Evolutionary conservation across 1,140 invertebrate species (phyloP), one percentile per base, ranked within the genome.

Genomic region (Saccostrea cuccullata): DNA sequence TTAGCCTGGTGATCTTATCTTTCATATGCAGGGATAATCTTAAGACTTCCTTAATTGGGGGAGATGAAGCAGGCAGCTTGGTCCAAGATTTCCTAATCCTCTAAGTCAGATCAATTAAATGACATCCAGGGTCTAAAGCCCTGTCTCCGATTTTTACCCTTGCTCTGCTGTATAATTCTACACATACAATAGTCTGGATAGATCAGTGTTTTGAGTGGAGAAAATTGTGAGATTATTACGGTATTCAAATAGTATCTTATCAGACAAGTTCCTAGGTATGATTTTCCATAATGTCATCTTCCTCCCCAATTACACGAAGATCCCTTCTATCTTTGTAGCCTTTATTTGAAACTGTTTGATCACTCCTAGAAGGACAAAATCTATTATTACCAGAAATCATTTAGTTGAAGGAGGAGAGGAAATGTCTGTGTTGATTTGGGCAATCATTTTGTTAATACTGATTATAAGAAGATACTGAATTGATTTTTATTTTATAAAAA

Each of bases 21-120:
- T 88, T 58, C 77, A 77, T 67, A 77, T 84, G 64, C 60, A 15
- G 3, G 87, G 87, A 88, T 88, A 88, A 88, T 88, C 87, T 82
- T 77, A 67, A 67, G 40, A 64, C 70, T 77, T 77, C 70, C 70
- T n/a, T 84, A 84, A 84, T 56, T 55, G 83, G 83, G 55, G 55
- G 55, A 84, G 40, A 84, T 26, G 56, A 84, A 56, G 83, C 56
- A 84, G 55, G 83, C 56, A 55, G 56, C 55, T 56, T 30, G 47
- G 56, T 40, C 83, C 20, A 30, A 26, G 56, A 58, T 55, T 84
- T 84, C 55, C 47, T 26, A 58, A 84, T 84, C 83, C 56, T 84
- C 83, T 20, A 55, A 55, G 83, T 84, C 56, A 26, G 56, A 84
- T 56, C 56, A 84, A 56, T 84, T 84, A 58, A 58, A 84, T 55